phyloP scores from a whole-genome alignment of 2,113 vertebrate species.

The Psittacula cyanocephala region DNA sequence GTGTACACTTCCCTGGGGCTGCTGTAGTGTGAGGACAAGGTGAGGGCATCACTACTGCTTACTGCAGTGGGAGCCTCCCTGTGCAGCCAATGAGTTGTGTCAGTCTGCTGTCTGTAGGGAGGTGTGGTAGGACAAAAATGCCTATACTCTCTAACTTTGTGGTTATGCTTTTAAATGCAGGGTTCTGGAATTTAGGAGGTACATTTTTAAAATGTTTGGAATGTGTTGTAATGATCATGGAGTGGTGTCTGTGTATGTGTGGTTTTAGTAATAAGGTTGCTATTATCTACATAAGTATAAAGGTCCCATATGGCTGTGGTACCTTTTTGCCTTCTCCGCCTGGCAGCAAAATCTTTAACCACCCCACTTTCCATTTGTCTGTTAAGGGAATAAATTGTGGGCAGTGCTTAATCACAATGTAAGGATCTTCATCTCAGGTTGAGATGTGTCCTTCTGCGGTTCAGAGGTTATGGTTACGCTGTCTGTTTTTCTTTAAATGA shows the following conservation, averaged over 20 bases:
- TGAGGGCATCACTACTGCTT: background rate
- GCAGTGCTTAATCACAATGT: background rate
- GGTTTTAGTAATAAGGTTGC: background rate
- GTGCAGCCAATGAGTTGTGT: background rate
- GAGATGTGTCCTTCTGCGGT: background rate
- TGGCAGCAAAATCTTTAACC: background rate
- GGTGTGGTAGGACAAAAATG: too few species aligned
- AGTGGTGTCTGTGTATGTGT: background rate
- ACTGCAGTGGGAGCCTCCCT: too few species aligned
- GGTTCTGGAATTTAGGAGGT: background rate
- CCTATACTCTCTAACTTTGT: accelerated
- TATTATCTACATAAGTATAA: too few species aligned
- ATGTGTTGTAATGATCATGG: background rate
- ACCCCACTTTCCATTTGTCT: background rate
- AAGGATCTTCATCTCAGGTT: background rate
- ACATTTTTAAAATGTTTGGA: background rate
- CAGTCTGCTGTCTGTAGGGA: background rate
- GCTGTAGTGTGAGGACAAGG: accelerated
- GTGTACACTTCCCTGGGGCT: background rate
- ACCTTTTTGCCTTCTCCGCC: background rate
- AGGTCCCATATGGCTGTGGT: background rate
- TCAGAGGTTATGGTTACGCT: background rate
- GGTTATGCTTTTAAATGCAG: background rate
- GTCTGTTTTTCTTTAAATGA: background rate
- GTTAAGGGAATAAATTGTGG: background rate